phyloP scores from a whole-genome alignment of 2,888 invertebrate species.

The Sinodicranocentrus sp. region DNA sequence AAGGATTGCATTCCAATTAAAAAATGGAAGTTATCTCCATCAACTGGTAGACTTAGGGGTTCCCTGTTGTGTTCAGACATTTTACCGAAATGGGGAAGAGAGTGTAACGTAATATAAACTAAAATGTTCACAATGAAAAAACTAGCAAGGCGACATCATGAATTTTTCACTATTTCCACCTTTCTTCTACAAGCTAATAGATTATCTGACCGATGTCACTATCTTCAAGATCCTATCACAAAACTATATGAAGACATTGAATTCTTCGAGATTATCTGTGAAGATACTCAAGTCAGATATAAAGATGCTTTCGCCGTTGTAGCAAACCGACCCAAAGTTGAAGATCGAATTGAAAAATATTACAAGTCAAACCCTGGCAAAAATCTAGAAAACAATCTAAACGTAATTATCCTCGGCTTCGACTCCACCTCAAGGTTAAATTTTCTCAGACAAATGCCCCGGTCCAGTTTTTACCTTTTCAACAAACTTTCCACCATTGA shows the following conservation, averaged over 20 bases:
- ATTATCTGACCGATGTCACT: not conserved
- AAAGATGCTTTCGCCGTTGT: conserved; percentile 1
- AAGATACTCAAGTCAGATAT: not conserved
- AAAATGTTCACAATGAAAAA: too few relatives aligned
- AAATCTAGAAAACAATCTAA: conserved; percentile 60
- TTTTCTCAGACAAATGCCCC: conserved; percentile 77
- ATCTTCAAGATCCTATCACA: not conserved
- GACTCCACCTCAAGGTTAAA: conserved; percentile 78
- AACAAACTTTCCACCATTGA: conserved; percentile 77
- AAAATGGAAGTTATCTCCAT: conserved; percentile 14
- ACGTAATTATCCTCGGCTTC: conserved; percentile 78
- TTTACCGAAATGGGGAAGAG: too few relatives aligned
- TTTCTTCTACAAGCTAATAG: not conserved
- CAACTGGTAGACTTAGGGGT: not conserved
- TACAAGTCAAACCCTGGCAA: not conserved
- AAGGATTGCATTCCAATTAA: conserved; percentile 8
- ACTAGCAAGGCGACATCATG: too few relatives aligned
- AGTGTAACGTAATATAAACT: too few relatives aligned
- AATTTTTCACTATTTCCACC: too few relatives aligned
- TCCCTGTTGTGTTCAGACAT: conserved; percentile 11
- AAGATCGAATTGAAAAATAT: not conserved
- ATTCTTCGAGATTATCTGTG: conserved; percentile 6
- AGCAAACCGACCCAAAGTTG: not conserved
- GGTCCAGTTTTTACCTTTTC: conserved; percentile 76
- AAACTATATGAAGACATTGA: not conserved